phyloP scores from a whole-genome alignment of 2,888 invertebrate genomes.

The Clunio marinus region DNA sequence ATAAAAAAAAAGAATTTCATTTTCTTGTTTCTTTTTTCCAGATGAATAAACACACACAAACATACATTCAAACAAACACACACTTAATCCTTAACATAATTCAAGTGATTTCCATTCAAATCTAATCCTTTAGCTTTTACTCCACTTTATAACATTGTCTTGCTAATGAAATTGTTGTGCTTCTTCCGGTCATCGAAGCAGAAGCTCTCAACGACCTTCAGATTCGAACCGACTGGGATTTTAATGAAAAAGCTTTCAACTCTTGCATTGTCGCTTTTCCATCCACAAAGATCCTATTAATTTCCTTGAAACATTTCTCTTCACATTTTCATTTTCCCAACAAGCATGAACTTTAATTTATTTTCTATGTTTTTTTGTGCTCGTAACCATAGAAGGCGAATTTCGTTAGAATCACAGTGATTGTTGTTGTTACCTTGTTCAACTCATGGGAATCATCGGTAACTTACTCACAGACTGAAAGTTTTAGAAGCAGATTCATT shows the following conservation, averaged over 20 bases:
- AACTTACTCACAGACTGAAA: not conserved
- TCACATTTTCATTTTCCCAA: constrained; percentile 17
- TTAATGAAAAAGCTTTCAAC: constrained; percentile 1
- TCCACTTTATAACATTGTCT: not conserved
- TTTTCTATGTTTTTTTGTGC: constrained; percentile 9
- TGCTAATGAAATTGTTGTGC: not conserved
- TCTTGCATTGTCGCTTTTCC: not conserved
- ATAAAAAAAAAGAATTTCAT: no score
- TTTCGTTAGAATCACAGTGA: not conserved
- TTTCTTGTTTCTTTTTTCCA: no score
- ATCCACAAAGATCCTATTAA: constrained; percentile 12
- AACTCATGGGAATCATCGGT: no score
- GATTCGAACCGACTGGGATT: not conserved
- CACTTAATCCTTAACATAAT: not conserved
- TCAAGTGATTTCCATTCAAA: not conserved
- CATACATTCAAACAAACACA: no score
- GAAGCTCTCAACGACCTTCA: not conserved
- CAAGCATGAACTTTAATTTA: constrained; percentile 24
- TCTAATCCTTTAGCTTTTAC: no score
- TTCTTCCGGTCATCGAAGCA: not conserved
- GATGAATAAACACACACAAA: no score
- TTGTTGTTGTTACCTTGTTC: not conserved
- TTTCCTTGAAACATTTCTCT: not conserved
- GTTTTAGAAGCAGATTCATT: not conserved
- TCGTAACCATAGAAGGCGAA: not conserved